phyloP scores from a whole-genome alignment of 2,797 vertebrate species.

The Peromyscus eremicus region DNA sequence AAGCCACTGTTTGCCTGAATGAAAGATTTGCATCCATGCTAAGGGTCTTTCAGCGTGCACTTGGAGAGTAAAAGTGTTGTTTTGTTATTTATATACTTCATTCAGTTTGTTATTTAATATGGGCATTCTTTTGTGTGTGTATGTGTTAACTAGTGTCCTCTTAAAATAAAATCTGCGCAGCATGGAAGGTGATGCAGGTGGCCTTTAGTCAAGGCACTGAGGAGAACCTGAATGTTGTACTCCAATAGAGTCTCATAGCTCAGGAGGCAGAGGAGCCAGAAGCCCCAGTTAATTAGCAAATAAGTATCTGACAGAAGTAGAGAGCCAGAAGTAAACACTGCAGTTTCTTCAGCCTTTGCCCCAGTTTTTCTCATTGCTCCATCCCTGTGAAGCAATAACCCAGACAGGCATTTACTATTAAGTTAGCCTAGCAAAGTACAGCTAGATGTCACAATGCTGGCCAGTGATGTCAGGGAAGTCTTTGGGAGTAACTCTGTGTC shows the following conservation, averaged over 20 bases:
- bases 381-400: background rate
- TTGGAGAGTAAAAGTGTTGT: background rate
- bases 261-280: background rate
- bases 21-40: background rate
- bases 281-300: background rate
- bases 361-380: background rate
- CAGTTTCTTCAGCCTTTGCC: background rate
- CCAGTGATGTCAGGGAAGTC: background rate
- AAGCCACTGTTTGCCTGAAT: conserved; percentile 10
- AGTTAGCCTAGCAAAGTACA: background rate
- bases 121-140: background rate
- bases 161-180: background rate
- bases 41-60: background rate
- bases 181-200: background rate
- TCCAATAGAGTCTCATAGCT: background rate
- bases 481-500: background rate
- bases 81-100: conserved; percentile 1
- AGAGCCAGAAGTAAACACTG: background rate
- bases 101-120: conserved; percentile 14
- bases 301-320: background rate
- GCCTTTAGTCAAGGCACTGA: background rate
- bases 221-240: background rate
- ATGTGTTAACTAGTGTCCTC: conserved; percentile 2
- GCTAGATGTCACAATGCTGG: background rate
- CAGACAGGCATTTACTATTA: background rate